A percentile compares a stretch with the other conserved stretches of the same genome.
Evolutionary conservation across 2,797 vertebrate species (phyloP).

Genomic region (Macrochelys suwanniensis): DNA sequence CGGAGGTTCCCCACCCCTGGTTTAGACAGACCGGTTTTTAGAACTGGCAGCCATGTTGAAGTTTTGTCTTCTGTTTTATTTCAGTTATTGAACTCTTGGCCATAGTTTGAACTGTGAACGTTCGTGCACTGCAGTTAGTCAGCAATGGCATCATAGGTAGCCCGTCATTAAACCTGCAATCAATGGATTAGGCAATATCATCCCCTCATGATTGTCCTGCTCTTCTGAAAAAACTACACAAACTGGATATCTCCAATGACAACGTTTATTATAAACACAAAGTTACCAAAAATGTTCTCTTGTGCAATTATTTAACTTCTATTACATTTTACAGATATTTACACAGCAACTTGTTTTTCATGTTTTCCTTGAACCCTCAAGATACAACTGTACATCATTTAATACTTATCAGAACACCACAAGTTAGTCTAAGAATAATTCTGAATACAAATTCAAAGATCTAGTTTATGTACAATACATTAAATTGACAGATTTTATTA

Average conservation of each 20-base stretch:
- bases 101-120: neutral
- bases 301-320: neutral
- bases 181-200: no score
- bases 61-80: neutral
- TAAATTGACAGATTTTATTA: neutral
- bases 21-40: neutral
- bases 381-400: neutral
- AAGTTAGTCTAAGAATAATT: neutral
- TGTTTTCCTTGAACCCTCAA: neutral
- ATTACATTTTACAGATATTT: neutral
- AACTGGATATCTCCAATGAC: neutral
- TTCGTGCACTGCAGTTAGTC: neutral
- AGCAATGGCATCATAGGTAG: neutral
- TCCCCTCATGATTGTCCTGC: neutral
- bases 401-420: neutral
- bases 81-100: neutral
- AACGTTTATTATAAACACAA: neutral
- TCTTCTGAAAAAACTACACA: neutral
- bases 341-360: neutral
- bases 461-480: neutral
- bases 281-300: neutral
- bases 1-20: no score
- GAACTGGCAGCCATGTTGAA: neutral
- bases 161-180: no score
- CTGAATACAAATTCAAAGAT: neutral